Conservation (phyloP, 1,140 invertebrate genomes). For the Lepidurus apus region DNA sequence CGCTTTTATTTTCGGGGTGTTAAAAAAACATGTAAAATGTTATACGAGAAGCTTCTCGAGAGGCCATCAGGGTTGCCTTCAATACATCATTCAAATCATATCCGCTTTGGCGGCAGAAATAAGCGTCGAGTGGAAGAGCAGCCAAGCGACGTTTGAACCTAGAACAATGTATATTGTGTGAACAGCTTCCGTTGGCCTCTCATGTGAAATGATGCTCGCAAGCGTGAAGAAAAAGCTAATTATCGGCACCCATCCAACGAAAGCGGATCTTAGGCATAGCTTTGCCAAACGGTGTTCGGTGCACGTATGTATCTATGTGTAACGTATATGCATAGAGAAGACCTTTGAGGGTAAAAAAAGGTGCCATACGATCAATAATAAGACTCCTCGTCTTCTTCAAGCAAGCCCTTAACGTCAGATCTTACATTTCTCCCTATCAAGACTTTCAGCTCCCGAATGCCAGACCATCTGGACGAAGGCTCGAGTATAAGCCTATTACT, state of each 20-base stretch:
- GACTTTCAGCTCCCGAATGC: too few species aligned
- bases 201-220: background rate
- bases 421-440: too few species aligned
- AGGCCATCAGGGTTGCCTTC: background rate
- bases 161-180: background rate
- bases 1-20: too few species aligned
- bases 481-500: too few species aligned
- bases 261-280: background rate
- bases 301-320: background rate
- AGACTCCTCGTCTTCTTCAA: background rate
- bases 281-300: background rate
- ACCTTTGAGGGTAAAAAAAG: background rate
- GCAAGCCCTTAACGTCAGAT: too few species aligned
- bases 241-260: background rate
- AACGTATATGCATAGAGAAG: background rate
- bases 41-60: too few species aligned
- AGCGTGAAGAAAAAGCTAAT: background rate
- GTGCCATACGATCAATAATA: slow-evolving; percentile 6
- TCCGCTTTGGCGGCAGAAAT: slow-evolving; percentile 8
- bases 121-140: background rate
- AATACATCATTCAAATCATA: background rate
- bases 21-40: too few species aligned
- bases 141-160: background rate
- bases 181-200: background rate
- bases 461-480: too few species aligned